Percentiles rank a stretch among this genome's conserved stretches.
Conservation (phyloP, 2,797 vertebrate genomes). For the Sciaenops ocellatus region DNA sequence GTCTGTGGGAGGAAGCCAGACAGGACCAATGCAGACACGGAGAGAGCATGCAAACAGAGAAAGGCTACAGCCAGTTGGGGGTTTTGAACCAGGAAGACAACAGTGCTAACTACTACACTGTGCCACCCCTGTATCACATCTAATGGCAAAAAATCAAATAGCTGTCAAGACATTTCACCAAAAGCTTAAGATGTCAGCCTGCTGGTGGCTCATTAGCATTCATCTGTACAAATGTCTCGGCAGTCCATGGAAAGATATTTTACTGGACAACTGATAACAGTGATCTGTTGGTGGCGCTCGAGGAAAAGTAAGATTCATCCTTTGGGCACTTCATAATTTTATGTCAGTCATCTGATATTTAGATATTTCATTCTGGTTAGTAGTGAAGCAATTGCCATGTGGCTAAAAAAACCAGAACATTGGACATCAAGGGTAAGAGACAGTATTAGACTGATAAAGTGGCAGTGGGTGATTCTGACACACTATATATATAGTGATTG, state of each 20-base stretch:
- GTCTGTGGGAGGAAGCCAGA: too few relatives aligned
- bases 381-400: not conserved
- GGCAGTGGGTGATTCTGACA: not conserved
- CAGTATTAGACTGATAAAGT: not conserved
- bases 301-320: not conserved
- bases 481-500: too few relatives aligned
- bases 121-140: too few relatives aligned
- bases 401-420: not conserved
- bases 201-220: not conserved
- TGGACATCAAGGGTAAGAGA: not conserved
- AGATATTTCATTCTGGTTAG: not conserved
- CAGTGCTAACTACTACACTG: too few relatives aligned
- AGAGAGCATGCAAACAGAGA: too few relatives aligned
- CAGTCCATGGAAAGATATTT: not conserved
- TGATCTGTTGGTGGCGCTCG: not conserved
- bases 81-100: too few relatives aligned
- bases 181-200: not conserved
- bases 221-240: not conserved
- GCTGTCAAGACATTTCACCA: too few relatives aligned
- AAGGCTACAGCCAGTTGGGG: too few relatives aligned
- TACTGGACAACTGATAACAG: not conserved
- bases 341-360: not conserved
- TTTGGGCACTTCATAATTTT: not conserved
- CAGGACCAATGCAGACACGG: too few relatives aligned
- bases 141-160: not conserved